Evolutionary conservation across 2,888 invertebrate species (phyloP), one percentile per base, ranked within the genome.

Genomic region (Hipparchia semele): DNA sequence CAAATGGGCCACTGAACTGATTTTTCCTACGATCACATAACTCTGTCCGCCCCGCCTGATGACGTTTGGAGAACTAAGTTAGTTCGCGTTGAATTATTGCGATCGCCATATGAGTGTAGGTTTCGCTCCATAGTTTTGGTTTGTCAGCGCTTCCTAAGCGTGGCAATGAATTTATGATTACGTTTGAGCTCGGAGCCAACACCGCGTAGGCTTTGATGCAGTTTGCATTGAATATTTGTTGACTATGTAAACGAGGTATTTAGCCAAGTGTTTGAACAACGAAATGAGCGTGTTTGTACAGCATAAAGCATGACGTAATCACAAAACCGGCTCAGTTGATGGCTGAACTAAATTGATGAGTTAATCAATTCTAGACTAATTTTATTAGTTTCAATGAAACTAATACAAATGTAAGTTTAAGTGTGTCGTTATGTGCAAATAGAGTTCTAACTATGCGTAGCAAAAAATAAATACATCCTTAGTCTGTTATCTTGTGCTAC

Each of bases 71-170:
- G 83, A 79, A 94, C 93, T 93, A 88, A 90, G 80, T 81, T 81
- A 82, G 76, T 81, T 85, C 80, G 84, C 87, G 87, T 85, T 85
- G 84, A 85, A 86, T 83, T 83, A 83, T 77, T 81, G 75, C 77
- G 88, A 87, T 87, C 83, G 80, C 83, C 82, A 83, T 83, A 79
- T 88, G 84, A 86, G 90, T 90, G 91, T 92, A 91, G 93, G 92
- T 84, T 90, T 91, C 90, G 91, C 90, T 90, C 92, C 93, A 86
- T 92, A 92, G 79, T 91, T 93, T 90, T 90, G 90, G 92, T 81
- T 81, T 79, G 92, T 81, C 81, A 84, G 80, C 83, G 90, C 89
- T 91, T 92, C 91, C 92, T 90, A 88, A 85, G 92, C 85, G 90
- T 90, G 91, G 88, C 84, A 86, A 85, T 91, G 93, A 93, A 93